These are phyloP conservation scores for roundworm (Caenorhabditis elegans) DNA, from an alignment of 1,140 invertebrate species.

Conservation along the genomic window DNA sequence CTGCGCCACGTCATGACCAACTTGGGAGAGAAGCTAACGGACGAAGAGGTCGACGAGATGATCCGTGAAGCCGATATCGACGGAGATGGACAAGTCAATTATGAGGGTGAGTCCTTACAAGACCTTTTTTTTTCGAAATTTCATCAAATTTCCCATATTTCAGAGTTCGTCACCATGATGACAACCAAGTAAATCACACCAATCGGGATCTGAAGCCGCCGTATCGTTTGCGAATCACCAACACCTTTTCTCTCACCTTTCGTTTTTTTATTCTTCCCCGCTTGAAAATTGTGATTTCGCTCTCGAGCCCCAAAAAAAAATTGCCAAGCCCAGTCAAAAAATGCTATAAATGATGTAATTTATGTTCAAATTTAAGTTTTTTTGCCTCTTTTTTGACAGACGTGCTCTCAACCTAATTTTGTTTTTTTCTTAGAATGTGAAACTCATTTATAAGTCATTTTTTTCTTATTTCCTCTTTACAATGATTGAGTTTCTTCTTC, in stretches of 20 bases:
- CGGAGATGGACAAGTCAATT: slow-evolving; percentile 98
- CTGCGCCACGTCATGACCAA: slow-evolving; percentile 91
- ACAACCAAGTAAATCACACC: slow-evolving; percentile 55
- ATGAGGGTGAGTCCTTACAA: slow-evolving; percentile 83
- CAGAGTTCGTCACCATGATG: slow-evolving; percentile 63
- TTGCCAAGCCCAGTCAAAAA: background rate
- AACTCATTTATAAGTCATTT: slow-evolving; percentile 6
- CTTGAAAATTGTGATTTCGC: background rate
- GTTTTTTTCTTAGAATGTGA: background rate
- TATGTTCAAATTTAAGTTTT: too few species aligned
- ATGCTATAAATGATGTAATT: background rate
- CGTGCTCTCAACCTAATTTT: too few species aligned
- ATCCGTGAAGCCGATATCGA: slow-evolving; percentile 97
- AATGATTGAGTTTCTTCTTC: slow-evolving; percentile 13
- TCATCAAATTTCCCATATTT: background rate
- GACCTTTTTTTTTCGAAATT: background rate
- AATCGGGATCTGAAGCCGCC: slow-evolving; percentile 1
- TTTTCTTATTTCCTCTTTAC: too few species aligned
- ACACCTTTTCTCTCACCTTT: background rate
- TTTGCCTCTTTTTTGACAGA: too few species aligned
- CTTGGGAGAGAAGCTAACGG: slow-evolving; percentile 92
- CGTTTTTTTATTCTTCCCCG: background rate
- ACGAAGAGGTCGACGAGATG: slow-evolving; percentile 94
- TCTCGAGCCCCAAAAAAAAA: slow-evolving; percentile 7
- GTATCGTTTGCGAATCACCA: background rate